Evolutionary conservation across 2,113 vertebrate species (phyloP).

Genomic region (Apodemus sylvaticus): DNA sequence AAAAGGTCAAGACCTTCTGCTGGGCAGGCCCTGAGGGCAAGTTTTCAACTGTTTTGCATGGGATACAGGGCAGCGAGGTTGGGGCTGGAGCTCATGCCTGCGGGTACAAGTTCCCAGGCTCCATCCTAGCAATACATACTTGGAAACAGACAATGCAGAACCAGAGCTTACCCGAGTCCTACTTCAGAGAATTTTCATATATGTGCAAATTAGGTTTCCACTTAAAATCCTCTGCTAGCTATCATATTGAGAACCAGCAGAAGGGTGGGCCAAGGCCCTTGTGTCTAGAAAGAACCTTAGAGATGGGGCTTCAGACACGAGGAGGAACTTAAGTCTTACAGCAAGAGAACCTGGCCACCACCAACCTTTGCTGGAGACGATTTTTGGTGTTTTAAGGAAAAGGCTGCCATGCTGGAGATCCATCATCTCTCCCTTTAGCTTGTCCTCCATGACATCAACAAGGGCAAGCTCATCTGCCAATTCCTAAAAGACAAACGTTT

Average conservation of each 20-base stretch:
- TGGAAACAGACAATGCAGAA: neutral
- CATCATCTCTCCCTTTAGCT: conserved; percentile 96
- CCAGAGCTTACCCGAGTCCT: neutral
- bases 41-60: neutral
- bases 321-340: conserved; percentile 7
- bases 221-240: conserved; percentile 26
- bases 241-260: neutral
- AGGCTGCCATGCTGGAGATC: conserved; percentile 98
- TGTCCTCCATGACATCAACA: conserved; percentile 98
- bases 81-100: neutral
- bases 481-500: conserved; percentile 87
- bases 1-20: conserved; percentile 20
- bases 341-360: conserved; percentile 7
- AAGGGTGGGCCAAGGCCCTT: neutral
- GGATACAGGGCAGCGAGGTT: neutral
- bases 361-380: conserved; percentile 96
- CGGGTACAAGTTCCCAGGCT: too few species aligned
- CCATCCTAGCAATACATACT: neutral
- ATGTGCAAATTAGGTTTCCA: neutral
- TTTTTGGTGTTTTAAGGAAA: conserved; percentile 97
- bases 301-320: neutral
- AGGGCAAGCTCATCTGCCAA: conserved; percentile 96
- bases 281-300: neutral
- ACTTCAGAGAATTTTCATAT: conserved; percentile 6
- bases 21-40: neutral